Base-by-base conservation (phyloP, 2,888 invertebrate genomes). In the Atherix ibis region DNA sequence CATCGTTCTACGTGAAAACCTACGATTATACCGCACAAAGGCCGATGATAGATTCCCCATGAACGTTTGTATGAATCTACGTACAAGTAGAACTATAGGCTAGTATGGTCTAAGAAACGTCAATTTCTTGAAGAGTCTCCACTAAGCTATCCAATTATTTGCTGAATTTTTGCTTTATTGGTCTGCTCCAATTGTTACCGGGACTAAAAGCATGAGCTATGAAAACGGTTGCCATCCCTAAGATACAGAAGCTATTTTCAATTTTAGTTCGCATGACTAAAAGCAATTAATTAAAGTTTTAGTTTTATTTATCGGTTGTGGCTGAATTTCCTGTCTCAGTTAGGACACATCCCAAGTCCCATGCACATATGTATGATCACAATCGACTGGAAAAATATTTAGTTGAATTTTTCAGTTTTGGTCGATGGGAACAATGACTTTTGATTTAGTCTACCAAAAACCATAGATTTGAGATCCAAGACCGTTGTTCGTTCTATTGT, bases 241-340 rank as follows among this genome's bases (percentile, higher is more conserved):
- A 26, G 26, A 13, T 26, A 10, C 26, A 5, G 9, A 26, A 26
- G 26, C 13, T 26, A 26, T 26, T 26, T 26, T 26, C 34, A 24
- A 30, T 34, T 19, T 19, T 19, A 22, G 19, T 29, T 34, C 8
- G 29, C 34, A 29, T 34, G 34, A 29, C 34, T 34, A 13, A 12
- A 6, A 22, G 25, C 34, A 12, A 34, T 34, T 34, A 34, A 34
- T 34, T 34, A 34, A 29, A 29, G n/a, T 34, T 30, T 34, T 34
- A 19, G 14, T 22, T 29, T 15, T 29, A 12, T 34, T 29, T 34
- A 34, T 34, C 34, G 34, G 29, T 19, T 17, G 22, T 28, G 16
- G 29, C 12, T 26, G 13, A 13, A 13, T 10, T 5, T 13, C 26
- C 13, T 13, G 12, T 26, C 26, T n/a, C n/a, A n/a, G n/a, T n/a